Evolutionary conservation across 2,113 vertebrate genomes (phyloP), one percentile per base, ranked within the genome.

Genomic region (Elgaria multicarinata): DNA sequence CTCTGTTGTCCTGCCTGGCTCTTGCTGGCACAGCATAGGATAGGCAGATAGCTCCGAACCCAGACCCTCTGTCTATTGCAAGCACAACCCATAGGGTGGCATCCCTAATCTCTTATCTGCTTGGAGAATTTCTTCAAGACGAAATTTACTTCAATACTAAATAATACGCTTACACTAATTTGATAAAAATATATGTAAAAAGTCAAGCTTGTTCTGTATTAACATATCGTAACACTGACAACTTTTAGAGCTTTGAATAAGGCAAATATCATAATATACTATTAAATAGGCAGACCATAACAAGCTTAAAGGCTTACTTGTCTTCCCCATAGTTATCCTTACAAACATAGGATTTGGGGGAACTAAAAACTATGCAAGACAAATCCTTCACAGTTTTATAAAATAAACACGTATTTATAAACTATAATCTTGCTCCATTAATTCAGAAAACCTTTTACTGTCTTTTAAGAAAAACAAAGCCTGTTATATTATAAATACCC

Each of bases 301-400:
- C 72, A 72, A 87, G 53, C 13, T 36, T 16, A 6, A 85, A 2
- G 62, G 62, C 44, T 87, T 79, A 36, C 44, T 53, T 10, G 3
- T 64, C 58, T 66, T 87, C 26, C 58, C 26, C 13, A 24, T 13
- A 77, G 62, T 33, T 78, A 66, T 9, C 66, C 85, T 66, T 78
- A 78, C 62, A 39, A 78, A 87, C 50, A 8, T 78, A 87, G 24
- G 64, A n/a, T 62, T 42, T 74, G 58, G 39, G 36, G 28, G 31
- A 78, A 10, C 42, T 87, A 87, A 13, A 78, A 50, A 26, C 31
- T 10, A 87, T 67, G 66, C 44, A 36, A 69, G 44, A 53, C 76
- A 55, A 86, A 86, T 39, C 46, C 71, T 53, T 79, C 69, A 87
- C 28, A 77, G 20, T 80, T 85, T 80, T 80, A 87, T 69, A 80